Evolutionary conservation across 1,140 invertebrate genomes (phyloP).

Genomic region (Ephestia elutella): DNA sequence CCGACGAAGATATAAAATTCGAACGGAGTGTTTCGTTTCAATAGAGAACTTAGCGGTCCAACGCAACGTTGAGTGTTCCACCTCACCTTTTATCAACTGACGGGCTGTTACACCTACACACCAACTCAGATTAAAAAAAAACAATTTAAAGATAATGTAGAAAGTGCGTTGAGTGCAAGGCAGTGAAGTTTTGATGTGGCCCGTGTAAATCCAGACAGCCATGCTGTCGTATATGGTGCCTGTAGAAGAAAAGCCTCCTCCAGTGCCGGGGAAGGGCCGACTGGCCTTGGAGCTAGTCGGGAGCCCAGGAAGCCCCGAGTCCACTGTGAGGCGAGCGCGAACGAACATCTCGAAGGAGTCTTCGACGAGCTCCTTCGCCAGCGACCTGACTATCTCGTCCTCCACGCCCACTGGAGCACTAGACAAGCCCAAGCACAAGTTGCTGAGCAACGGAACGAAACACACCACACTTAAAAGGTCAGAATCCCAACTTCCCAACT

Average conservation of each 20-base stretch:
- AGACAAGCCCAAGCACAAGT: constrained; percentile 76
- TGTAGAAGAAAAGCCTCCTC: constrained; percentile 78
- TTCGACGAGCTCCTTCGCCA: constrained; percentile 75
- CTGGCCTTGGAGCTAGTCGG: constrained; percentile 67
- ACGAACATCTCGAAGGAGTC: constrained; percentile 74
- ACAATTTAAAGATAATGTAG: no score
- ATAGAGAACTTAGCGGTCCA: no score
- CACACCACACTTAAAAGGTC: constrained; percentile 78
- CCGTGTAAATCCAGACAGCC: constrained; percentile 9
- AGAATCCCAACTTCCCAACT: constrained; percentile 23
- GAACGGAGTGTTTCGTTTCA: no score
- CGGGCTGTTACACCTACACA: no score
- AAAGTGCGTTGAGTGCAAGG: no score
- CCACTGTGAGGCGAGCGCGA: constrained; percentile 37
- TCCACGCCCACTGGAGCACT: constrained; percentile 73
- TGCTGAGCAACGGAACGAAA: constrained; percentile 76
- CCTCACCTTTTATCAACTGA: no score
- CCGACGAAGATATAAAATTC: no score
- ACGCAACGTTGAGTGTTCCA: no score
- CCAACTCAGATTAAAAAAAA: no score
- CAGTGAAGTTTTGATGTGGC: no score
- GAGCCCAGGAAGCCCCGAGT: constrained; percentile 51
- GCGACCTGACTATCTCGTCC: constrained; percentile 74
- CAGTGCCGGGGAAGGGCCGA: constrained; percentile 71
- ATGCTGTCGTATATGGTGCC: constrained; percentile 81